phyloP scores from a whole-genome alignment of 1,140 invertebrate genomes.

The Atta cephalotes region DNA sequence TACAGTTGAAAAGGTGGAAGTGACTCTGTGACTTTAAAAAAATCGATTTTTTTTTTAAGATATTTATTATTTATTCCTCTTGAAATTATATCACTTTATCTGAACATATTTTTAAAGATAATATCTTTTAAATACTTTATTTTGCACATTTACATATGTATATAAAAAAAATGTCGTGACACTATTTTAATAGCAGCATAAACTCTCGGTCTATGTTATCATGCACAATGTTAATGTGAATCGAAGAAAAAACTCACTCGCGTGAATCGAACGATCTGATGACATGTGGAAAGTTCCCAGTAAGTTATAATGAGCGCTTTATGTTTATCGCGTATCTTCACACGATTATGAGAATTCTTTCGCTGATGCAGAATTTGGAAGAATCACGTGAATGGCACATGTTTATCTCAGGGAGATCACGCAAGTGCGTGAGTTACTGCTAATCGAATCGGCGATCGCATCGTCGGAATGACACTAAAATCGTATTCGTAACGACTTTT shows the following conservation, averaged over 20 bases:
- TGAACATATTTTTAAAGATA: too few relatives aligned
- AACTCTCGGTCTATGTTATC: background rate
- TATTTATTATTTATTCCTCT: too few relatives aligned
- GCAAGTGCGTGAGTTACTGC: background rate
- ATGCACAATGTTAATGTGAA: background rate
- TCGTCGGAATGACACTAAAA: background rate
- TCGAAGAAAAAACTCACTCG: slow-evolving; percentile 10
- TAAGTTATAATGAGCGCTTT: background rate
- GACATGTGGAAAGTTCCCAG: slow-evolving; percentile 31
- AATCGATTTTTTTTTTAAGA: too few relatives aligned
- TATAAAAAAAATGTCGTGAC: background rate
- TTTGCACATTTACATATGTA: too few relatives aligned
- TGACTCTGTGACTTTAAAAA: too few relatives aligned
- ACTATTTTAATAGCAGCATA: background rate
- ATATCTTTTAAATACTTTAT: too few relatives aligned
- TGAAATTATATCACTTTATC: too few relatives aligned
- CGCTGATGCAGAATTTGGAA: background rate
- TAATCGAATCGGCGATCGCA: background rate
- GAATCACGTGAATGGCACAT: slow-evolving; percentile 11
- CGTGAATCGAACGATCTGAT: background rate
- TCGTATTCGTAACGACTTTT: background rate
- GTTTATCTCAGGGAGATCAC: slow-evolving; percentile 9
- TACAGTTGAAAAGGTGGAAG: too few relatives aligned
- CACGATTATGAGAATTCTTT: background rate
- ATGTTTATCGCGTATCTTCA: too few relatives aligned